These are phyloP conservation scores for Hyppa rectilinea DNA, from an alignment of 2,888 invertebrate genomes.

Conservation along the genomic window DNA sequence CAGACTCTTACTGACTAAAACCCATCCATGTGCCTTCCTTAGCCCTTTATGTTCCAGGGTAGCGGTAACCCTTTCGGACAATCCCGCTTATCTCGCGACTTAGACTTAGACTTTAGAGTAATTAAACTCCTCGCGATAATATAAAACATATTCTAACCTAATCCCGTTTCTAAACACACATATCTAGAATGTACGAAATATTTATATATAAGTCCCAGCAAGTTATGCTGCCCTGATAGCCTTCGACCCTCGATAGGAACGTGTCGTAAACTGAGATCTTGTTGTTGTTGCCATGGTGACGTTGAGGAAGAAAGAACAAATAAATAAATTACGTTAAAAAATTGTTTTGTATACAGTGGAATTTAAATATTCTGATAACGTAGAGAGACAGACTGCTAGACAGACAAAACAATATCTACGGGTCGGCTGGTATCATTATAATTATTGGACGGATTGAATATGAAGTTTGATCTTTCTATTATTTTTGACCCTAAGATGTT, in stretches of 20 bases:
- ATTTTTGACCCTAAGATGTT: not conserved
- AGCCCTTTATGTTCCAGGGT: too few species aligned
- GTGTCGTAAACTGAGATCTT: conserved; percentile 57
- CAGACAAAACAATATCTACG: conserved; percentile 23
- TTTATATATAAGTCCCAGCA: conserved; percentile 57
- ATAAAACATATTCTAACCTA: conserved; percentile 26
- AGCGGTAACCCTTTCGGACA: too few species aligned
- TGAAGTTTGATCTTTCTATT: not conserved
- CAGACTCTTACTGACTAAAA: too few species aligned
- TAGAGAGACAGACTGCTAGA: conserved; percentile 9
- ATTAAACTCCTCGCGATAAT: not conserved
- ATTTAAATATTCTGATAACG: conserved; percentile 31
- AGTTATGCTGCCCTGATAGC: conserved; percentile 74
- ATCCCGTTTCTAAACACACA: conserved; percentile 60
- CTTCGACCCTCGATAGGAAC: conserved; percentile 71
- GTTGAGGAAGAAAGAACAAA: conserved; percentile 23
- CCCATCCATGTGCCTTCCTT: too few species aligned
- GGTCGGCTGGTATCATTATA: too few species aligned
- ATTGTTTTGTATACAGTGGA: not conserved
- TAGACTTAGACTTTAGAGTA: too few species aligned
- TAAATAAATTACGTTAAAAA: conserved; percentile 36
- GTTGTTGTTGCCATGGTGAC: conserved; percentile 57
- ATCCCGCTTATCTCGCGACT: too few species aligned
- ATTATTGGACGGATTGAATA: not conserved
- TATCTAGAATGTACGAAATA: conserved; percentile 71